Evolutionary conservation across 2,797 vertebrate genomes (phyloP), one percentile per base, ranked within the genome.

Genomic region (Poecilia wingei): DNA sequence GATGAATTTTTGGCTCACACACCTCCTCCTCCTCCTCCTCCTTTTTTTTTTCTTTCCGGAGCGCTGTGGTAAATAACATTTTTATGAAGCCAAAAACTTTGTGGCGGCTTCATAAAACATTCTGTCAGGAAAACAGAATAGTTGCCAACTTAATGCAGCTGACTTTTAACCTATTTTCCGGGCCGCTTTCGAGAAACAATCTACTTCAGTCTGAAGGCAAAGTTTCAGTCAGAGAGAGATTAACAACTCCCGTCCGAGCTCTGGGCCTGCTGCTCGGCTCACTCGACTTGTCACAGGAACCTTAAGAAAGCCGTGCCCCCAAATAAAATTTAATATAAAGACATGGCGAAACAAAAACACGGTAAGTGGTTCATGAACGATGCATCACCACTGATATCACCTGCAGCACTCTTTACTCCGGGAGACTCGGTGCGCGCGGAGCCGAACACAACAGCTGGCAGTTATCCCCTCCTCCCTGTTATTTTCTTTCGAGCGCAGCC

Each of bases 371-470:
- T 83, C 68, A 83, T 80, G 81, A 82, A 88, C 76, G 39, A 84
- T 75, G 66, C 76, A 80, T 64, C 51, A 73, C 81, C 46, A 14
- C 41, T 45, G 68, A 79, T 82, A 77, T 77, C 82, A 85, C 82
- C 79, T 88, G 73, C 79, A 78, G 79, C 85, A 73, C 66, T 85
- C 73, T 86, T 87, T 78, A 53, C 81, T 84, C 74, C 45, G 13
- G 46, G 59, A 81, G 77, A 81, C 81, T 51, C 18, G 2, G 28
- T 41, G 33, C 88, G 84, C 77, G 82, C 72, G 80, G 84, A 41
- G 14, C 85, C 82, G 86, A 93, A 88, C 89, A 92, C 87, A 95
- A 90, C 95, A 96, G 95, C 94, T 95, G 95, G 92, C 89, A 74
- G 88, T 90, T 90, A 45, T 41, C 53, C 89, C 86, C 91, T 79